phyloP scores from a whole-genome alignment of 2,113 vertebrate genomes.

The Zeus faber region DNA sequence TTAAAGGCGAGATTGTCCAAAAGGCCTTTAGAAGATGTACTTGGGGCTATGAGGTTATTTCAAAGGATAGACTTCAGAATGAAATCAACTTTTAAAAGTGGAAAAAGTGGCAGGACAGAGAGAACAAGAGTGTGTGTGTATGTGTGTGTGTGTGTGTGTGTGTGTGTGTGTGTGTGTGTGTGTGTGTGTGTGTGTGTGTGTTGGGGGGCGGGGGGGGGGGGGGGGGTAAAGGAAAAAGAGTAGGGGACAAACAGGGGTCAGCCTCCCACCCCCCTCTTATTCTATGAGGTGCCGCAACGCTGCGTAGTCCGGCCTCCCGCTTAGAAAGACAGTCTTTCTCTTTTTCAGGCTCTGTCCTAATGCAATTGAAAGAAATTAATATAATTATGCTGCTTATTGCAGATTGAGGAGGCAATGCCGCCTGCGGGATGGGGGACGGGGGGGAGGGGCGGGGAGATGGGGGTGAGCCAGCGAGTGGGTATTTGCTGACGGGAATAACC shows the following conservation, averaged over 20 bases:
- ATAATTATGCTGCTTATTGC: slow-evolving; percentile 75
- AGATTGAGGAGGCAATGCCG: slow-evolving; percentile 69
- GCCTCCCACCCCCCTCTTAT: slow-evolving; percentile 52
- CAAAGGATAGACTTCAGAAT: too few species aligned
- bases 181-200: too few species aligned
- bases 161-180: too few species aligned
- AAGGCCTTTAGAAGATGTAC: too few species aligned
- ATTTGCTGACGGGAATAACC: slow-evolving; percentile 74
- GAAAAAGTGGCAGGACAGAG: too few species aligned
- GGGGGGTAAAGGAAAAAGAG: slow-evolving; percentile 40
- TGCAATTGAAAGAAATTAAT: slow-evolving; percentile 75
- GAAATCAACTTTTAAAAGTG: too few species aligned
- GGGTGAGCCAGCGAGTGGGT: slow-evolving; percentile 53
- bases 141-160: too few species aligned
- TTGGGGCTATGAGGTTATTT: too few species aligned
- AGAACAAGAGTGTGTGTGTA: too few species aligned
- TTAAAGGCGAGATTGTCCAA: too few species aligned
- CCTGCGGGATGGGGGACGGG: slow-evolving; percentile 48
- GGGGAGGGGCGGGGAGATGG: background rate
- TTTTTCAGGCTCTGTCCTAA: slow-evolving; percentile 64
- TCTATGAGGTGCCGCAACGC: slow-evolving; percentile 31
- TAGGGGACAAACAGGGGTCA: slow-evolving; percentile 52
- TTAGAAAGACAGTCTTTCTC: slow-evolving; percentile 67
- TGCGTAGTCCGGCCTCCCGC: slow-evolving; percentile 41
- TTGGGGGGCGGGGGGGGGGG: slow-evolving; percentile 24